Evolutionary conservation across 2,888 invertebrate species (phyloP).

Genomic region (Oscheius sp.): DNA sequence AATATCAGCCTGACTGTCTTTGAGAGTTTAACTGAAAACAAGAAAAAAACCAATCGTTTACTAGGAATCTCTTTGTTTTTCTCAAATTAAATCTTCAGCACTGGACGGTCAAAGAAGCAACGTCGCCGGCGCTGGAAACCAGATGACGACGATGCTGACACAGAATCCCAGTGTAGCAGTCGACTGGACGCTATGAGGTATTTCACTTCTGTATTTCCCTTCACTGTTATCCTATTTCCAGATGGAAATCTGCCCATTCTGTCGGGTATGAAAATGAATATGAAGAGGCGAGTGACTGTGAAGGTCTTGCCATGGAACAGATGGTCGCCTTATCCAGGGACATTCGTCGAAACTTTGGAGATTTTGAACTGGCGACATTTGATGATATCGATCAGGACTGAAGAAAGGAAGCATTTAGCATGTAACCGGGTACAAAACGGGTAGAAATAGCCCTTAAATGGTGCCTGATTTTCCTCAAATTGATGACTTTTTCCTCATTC

Average conservation of each 20-base stretch:
- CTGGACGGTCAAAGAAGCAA: not conserved
- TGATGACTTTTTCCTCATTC: too few species aligned
- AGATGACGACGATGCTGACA: slow-evolving; percentile 37
- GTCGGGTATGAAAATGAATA: slow-evolving; percentile 70
- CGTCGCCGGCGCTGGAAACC: slow-evolving; percentile 2
- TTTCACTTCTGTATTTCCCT: too few species aligned
- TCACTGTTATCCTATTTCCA: too few species aligned
- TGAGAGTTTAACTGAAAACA: not conserved
- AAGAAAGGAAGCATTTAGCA: too few species aligned
- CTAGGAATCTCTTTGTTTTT: too few species aligned
- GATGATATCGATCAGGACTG: slow-evolving; percentile 53
- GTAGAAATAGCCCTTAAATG: not conserved
- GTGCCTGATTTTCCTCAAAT: slow-evolving; percentile 9
- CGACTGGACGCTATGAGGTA: slow-evolving; percentile 33
- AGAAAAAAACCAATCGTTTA: too few species aligned
- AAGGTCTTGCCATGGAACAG: slow-evolving; percentile 51
- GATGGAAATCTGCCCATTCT: slow-evolving; percentile 65
- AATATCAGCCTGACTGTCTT: too few species aligned
- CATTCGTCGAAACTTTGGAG: slow-evolving; percentile 67
- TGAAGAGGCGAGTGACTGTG: slow-evolving; percentile 62
- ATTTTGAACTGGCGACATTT: slow-evolving; percentile 65
- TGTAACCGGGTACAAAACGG: not conserved
- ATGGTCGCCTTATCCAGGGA: slow-evolving; percentile 57
- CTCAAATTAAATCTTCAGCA: not conserved
- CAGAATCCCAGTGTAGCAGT: slow-evolving; percentile 50